Conservation (phyloP, 2,797 vertebrate genomes). For the Orientallactaga sibirica region DNA sequence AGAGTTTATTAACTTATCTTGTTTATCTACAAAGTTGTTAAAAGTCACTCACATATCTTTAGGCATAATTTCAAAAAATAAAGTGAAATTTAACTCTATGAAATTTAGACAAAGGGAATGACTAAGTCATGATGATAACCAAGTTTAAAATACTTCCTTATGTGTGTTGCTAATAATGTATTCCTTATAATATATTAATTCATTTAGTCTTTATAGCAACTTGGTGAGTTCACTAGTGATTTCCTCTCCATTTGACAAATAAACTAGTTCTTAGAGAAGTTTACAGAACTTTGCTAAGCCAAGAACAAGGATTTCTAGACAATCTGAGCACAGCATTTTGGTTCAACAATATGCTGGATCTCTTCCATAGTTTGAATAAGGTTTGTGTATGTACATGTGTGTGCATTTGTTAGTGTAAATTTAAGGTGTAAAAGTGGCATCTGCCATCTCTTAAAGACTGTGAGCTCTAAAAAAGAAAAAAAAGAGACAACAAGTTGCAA, state of each 20-base stretch:
- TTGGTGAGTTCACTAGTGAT: neutral
- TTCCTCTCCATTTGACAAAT: neutral
- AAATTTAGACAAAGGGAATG: neutral
- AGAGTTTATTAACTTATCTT: neutral
- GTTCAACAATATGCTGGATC: too few species aligned
- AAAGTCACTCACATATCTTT: neutral
- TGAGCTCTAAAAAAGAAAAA: too few species aligned
- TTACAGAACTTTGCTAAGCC: neutral
- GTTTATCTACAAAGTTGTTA: neutral
- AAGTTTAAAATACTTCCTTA: neutral
- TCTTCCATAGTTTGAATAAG: too few species aligned
- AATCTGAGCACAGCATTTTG: too few species aligned
- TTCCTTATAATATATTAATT: neutral
- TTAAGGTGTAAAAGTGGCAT: too few species aligned
- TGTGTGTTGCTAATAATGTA: neutral
- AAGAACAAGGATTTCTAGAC: too few species aligned
- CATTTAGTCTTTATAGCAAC: neutral
- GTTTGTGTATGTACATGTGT: too few species aligned
- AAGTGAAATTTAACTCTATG: neutral
- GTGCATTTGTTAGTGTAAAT: too few species aligned
- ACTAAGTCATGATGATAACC: neutral
- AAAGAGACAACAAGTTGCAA: neutral
- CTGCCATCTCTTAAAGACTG: too few species aligned
- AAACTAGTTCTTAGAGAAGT: neutral
- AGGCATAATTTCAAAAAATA: slow-evolving; percentile 30